Evolutionary conservation across 2,888 invertebrate genomes (phyloP), one percentile per base, ranked within the genome.

Genomic region (Tridacna gigas): DNA sequence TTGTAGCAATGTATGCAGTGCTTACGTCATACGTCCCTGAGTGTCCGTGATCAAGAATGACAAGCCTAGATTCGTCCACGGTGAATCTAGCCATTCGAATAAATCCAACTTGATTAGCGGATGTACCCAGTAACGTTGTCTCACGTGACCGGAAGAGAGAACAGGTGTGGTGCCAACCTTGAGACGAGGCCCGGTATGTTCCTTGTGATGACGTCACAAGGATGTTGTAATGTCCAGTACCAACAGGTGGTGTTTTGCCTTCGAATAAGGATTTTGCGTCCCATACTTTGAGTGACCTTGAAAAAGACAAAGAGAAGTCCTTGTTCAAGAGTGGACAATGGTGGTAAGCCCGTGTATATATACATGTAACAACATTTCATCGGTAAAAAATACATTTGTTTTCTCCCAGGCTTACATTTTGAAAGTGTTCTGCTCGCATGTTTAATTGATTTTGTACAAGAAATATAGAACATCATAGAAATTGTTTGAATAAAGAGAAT

Each of bases 271-370:
- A 25, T 37, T 77, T 74, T 0, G 74, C 69, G 71, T 87, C 78
- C 87, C 87, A 87, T 7, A 87, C 83, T 60, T 85, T 84, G 28
- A 87, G 51, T 15, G 84, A 85, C 61, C 87, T 87, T 22, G 13
- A 56, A 56, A 56, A 11, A 56, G 15, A 56, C 3, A 11, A 51
- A 56, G 56, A 37, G 7, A 37, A 37, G 3, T 37, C 37, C 3
- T 37, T 37, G 37, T 37, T 37, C 37, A 37, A 37, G 37, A 37
- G 3, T 4, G 37, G 37, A 37, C 37, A 37, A 37, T 37, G 37
- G 37, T 37, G 7, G 37, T 37, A 37, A 2, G 2, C 37, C 2
- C 37, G 2, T 37, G 37, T 37, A 37, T 4, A 37, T 37, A 37
- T 37, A 37, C 2, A 37, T 37, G 7, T 37, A 37, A 37, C 37